These are phyloP conservation scores for Chloebia gouldiae DNA, from an alignment of 2,113 vertebrate genomes.

Conservation along the genomic window DNA sequence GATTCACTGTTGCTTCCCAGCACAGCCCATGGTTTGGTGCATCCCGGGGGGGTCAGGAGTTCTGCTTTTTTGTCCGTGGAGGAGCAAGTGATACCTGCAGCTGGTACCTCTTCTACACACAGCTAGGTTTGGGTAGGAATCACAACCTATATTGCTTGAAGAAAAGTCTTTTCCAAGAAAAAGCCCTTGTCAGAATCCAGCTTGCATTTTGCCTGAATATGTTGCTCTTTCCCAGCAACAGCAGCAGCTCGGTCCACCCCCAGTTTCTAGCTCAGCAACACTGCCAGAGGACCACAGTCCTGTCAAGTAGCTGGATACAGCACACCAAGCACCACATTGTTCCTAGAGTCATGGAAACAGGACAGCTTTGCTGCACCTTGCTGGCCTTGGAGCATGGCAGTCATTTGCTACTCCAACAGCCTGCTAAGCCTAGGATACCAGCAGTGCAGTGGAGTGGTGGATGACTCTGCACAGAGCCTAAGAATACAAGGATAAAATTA, in stretches of 20 bases:
- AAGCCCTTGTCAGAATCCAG: neutral
- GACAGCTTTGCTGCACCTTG: neutral
- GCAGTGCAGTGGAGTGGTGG: neutral
- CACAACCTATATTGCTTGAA: neutral
- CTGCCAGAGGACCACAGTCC: neutral
- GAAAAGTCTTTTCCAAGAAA: neutral
- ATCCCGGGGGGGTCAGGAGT: neutral
- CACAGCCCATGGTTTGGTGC: too few relatives aligned
- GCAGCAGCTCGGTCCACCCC: neutral
- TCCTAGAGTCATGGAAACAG: neutral
- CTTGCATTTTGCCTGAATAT: neutral
- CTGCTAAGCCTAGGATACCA: neutral
- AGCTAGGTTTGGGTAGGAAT: neutral
- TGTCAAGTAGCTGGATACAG: neutral
- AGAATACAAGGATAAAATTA: neutral
- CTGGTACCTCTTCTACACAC: neutral
- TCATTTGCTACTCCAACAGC: neutral
- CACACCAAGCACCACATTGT: rapidly evolving
- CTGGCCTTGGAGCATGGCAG: neutral
- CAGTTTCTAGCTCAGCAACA: neutral
- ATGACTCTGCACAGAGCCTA: neutral
- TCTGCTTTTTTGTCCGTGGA: rapidly evolving
- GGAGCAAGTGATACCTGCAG: neutral
- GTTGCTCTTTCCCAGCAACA: neutral
- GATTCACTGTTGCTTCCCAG: neutral